Conservation (phyloP, 2,888 invertebrate species). For the Morpho achilles region DNA sequence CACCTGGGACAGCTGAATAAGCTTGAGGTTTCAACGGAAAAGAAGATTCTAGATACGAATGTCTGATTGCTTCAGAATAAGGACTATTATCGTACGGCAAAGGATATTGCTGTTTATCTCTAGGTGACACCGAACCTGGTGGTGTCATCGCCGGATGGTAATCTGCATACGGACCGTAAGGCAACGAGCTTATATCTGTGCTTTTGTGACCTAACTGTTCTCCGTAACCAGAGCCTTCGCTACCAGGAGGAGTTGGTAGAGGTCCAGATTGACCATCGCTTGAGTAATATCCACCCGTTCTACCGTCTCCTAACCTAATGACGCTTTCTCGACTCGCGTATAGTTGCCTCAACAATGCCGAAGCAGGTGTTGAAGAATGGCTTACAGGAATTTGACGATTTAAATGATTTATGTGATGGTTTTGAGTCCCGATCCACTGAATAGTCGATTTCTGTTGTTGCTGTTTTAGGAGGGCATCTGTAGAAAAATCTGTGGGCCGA, state of each 20-base stretch:
- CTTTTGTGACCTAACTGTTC: conserved; percentile 79
- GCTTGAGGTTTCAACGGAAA: conserved; percentile 94
- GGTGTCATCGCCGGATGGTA: conserved; percentile 98
- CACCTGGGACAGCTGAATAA: conserved; percentile 86
- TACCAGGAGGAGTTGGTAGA: conserved; percentile 93
- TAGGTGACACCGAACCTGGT: conserved; percentile 97
- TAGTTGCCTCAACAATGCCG: conserved; percentile 91
- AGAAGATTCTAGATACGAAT: conserved; percentile 71
- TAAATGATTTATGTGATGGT: conserved; percentile 79
- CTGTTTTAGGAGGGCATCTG: conserved; percentile 90
- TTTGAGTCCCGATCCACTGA: conserved; percentile 95
- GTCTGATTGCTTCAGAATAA: conserved; percentile 82
- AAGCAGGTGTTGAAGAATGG: conserved; percentile 87
- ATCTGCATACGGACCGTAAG: conserved; percentile 83
- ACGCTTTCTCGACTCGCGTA: conserved; percentile 97
- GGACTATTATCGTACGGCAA: conserved; percentile 77
- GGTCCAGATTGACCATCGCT: conserved; percentile 84
- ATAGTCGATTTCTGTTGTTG: conserved; percentile 89
- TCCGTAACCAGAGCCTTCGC: conserved; percentile 87
- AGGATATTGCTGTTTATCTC: conserved; percentile 86
- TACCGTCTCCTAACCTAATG: conserved; percentile 82
- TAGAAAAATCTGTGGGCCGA: conserved; percentile 92
- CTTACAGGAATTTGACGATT: conserved; percentile 79
- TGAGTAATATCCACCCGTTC: conserved; percentile 69
- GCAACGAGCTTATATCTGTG: conserved; percentile 80